Evolutionary conservation across 2,888 invertebrate species (phyloP), one percentile per base, ranked within the genome.

Genomic region (Scaptomyza caliginosa): DNA sequence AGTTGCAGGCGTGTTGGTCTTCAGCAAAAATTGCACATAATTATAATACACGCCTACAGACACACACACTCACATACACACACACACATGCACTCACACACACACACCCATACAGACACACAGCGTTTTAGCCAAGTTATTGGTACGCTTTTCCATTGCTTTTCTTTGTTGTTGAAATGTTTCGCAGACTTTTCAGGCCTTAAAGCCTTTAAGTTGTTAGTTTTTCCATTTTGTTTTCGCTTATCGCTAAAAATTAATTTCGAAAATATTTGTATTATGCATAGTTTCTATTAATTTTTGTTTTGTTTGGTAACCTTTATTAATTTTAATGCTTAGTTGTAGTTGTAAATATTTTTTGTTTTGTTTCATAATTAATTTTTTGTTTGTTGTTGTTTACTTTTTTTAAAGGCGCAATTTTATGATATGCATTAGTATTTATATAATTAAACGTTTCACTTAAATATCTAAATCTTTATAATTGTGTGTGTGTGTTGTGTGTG

Each of bases 351-450:
- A 78, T 75, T 76, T 49, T 72, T 58, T 74, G 73, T 76, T 52
- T 52, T 54, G 21, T 10, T 58, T 62, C 34, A 17, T 56, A 36
- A 45, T 54, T 67, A 42, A 54, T 65, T 69, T 50, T 71, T 68
- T 68, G 66, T 56, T 45, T 50, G 26, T 54, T 55, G 54, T 64
- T 71, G 60, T 65, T 67, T 74, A 51, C 46, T 52, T 67, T 65
- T 67, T 71, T 74, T 80, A 89, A 90, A 90, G 90, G 90, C 90
- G 90, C 90, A 89, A 88, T 87, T 84, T 88, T 81, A 89, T 90
- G 90, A 90, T 90, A 90, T 90, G 90, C 90, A 90, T 90, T 90
- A 89, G 88, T 88, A 77, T 34, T 69, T 78, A 77, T 83, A 82
- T 70, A 77, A 76, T 83, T 78, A 62, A 83, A 71, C 73, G 65